Evolutionary conservation across 1,140 invertebrate species (phyloP), one percentile per base, ranked within the genome.

Genomic region (Drosophila tristis): DNA sequence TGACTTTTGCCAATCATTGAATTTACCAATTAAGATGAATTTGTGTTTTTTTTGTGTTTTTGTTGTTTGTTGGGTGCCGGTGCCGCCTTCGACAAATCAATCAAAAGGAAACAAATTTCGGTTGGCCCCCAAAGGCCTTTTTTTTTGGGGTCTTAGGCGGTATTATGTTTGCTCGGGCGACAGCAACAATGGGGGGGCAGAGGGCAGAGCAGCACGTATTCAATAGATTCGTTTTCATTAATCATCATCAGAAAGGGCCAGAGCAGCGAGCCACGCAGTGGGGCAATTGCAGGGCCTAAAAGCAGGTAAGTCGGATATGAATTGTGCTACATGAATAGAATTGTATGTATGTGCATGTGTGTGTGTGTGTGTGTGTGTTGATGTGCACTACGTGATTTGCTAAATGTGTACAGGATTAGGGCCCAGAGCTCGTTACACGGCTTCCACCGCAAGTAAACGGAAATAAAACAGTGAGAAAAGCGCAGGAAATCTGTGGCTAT

Each of bases 371-470:
- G 35, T 25, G 26, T 55, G 11, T 39, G 15, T 59, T 44, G 50
- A 57, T 68, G 55, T 79, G 42, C 20, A 16, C 61, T 82, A 89
- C 84, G 84, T 89, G 84, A 84, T 87, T 89, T 80, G 79, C 64
- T 54, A 68, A 89, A 84, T 64, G 55, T 58, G 58, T 64, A 43
- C 25, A 60, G 84, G 79, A 79, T 89, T 84, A 87, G 57, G 0
- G 8, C 57, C 1, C 15, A 44, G 70, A 74, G 48, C 61, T 60
- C 68, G 54, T 73, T 64, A 74, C 50, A 60, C 48, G 49, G 20
- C 54, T 48, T 45, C 15, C 44, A 59, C 58, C 66, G 47, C 51
- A 70, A 59, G 57, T n/a, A 49, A 76, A 59, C 53, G 51, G 54
- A 76, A 80, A 65, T 77, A 73, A 60, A 57, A 48, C 53, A 48